Base-by-base conservation (phyloP, 2,888 invertebrate genomes). In the Psylliodes chrysocephalus region DNA sequence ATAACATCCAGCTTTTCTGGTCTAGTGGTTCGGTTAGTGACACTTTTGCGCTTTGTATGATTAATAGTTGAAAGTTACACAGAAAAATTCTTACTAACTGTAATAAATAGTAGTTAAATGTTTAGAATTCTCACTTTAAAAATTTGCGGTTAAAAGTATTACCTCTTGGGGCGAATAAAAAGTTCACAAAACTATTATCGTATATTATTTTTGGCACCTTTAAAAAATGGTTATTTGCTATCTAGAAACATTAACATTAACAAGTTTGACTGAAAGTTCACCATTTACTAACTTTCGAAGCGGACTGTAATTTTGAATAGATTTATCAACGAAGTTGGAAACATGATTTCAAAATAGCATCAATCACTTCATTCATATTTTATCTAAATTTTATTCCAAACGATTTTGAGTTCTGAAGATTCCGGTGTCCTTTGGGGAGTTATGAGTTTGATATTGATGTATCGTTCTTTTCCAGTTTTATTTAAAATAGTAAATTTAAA, bases 1-100 rank as follows among this genome's bases (percentile, higher is more conserved):
- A 44, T 18, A 5, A 14, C 17, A 44, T 2, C 17, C 3, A 33
- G 2, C 10, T 22, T 22, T 40, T 44, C n/a, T 12, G 7, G n/a
- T 15, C 44, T 14, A 44, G 18, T 17, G n/a, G 44, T 44, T n/a
- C 14, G 19, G 44, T 15, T 17, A 17, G 19, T 44, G 44, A 44
- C 44, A 44, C 44, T 10, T 44, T 44, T 44, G 7, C 44, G 18
- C 19, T 44, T 44, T 17, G 44, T 44, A 18, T 44, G 44, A 44
- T 44, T 44, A 44, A 44, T 44, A 44, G 44, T 4, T 17, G 44
- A 19, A 44, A 44, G 18, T 44, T 44, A 8, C 19, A 12, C 4
- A 1, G 44, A 19, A 44, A 44, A 44, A 19, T 19, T n/a, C 14
- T 18, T 44, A 8, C 19, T 19, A 44, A 44, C 44, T 44, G 44